Evolutionary conservation across 2,113 vertebrate species (phyloP).

Genomic region (Siniperca chuatsi): DNA sequence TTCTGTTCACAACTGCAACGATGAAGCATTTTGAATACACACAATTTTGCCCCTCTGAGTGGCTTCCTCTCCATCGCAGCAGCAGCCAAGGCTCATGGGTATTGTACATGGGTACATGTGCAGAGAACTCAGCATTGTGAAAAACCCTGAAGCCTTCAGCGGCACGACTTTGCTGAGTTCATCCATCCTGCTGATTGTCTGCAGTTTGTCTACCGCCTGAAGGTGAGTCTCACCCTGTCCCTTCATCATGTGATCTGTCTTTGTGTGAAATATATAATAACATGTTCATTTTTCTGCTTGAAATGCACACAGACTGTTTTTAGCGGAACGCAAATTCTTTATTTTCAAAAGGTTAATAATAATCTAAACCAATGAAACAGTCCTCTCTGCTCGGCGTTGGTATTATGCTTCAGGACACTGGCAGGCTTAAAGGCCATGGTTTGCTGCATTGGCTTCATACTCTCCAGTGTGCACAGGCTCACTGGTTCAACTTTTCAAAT

Average conservation of each 20-base stretch:
- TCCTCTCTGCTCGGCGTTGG: background rate
- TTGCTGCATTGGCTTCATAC: background rate
- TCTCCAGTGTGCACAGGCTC: background rate
- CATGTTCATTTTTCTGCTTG: background rate
- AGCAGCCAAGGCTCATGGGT: background rate
- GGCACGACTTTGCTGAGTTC: background rate
- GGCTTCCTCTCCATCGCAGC: background rate
- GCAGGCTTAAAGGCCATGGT: conserved; percentile 1
- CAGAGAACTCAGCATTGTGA: background rate
- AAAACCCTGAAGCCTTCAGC: background rate
- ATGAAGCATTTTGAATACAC: no score
- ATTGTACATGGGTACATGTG: background rate
- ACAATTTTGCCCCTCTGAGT: no score
- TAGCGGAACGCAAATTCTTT: background rate
- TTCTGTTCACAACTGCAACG: background rate
- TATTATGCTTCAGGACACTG: conserved; percentile 16
- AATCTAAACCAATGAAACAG: background rate
- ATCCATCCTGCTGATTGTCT: background rate
- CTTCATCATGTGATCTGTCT: background rate
- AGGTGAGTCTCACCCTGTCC: background rate
- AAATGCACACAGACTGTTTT: background rate
- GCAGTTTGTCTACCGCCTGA: background rate
- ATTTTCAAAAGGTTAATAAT: conserved; percentile 12
- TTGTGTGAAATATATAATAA: background rate
- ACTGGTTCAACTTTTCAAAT: conserved; percentile 11